Conservation (phyloP, 2,797 vertebrate species). For the Bovichtus variegatus region DNA sequence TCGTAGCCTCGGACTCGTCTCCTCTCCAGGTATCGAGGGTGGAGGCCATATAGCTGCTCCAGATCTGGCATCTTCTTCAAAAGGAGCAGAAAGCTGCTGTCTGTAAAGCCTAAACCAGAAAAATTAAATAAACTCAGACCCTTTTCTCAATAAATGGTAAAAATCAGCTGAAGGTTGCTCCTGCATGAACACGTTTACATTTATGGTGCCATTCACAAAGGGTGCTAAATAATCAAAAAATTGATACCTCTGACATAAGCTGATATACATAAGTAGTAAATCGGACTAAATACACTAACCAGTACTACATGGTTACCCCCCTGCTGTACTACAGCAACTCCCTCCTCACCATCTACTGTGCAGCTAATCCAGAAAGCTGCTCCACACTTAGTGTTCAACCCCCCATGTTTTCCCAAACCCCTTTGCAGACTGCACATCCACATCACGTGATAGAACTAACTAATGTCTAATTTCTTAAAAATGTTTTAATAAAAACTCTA, state of each 20-base stretch:
- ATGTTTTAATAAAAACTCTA: background rate
- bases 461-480: background rate
- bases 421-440: background rate
- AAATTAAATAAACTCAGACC: background rate
- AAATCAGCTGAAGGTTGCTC: background rate
- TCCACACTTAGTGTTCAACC: background rate
- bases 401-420: no score
- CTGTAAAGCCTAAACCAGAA: conserved; percentile 91
- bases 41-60: conserved; percentile 97
- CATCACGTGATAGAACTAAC: background rate
- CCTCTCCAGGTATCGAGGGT: conserved; percentile 95
- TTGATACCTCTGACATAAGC: background rate
- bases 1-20: conserved; percentile 95
- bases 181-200: background rate
- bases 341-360: background rate
- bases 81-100: conserved; percentile 95
- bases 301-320: background rate
- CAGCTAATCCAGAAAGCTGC: background rate
- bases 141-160: background rate
- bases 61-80: conserved; percentile 99
- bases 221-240: background rate
- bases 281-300: background rate
- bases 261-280: background rate
- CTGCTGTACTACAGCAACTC: background rate
- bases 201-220: background rate